phyloP scores from a whole-genome alignment of 2,113 vertebrate genomes.

The Amia ocellicauda region DNA sequence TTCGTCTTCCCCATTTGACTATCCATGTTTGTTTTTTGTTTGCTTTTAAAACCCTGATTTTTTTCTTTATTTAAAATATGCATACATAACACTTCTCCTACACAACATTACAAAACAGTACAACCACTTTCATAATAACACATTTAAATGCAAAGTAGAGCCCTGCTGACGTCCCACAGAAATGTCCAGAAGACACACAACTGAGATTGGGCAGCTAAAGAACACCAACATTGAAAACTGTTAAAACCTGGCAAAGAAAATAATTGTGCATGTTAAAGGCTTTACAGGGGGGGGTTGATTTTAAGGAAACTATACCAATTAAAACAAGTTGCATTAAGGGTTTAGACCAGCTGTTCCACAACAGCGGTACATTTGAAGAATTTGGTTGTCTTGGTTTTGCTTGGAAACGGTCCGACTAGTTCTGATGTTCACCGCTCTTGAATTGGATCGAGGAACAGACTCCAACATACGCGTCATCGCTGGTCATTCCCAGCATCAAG shows the following conservation, averaged over 20 bases:
- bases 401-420: too few relatives aligned
- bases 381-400: too few relatives aligned
- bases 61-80: conserved; percentile 74
- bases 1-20: background rate
- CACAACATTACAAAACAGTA: conserved; percentile 62
- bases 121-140: conserved; percentile 65
- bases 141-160: conserved; percentile 57
- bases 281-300: too few relatives aligned
- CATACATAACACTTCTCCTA: conserved; percentile 65
- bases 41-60: conserved; percentile 68
- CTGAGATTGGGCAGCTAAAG: background rate
- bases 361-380: too few relatives aligned
- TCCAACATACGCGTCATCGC: too few relatives aligned
- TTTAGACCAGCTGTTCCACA: too few relatives aligned
- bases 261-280: background rate
- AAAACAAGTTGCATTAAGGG: background rate
- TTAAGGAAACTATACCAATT: background rate
- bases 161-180: conserved; percentile 19
- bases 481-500: too few relatives aligned
- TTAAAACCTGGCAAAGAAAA: conserved; percentile 7
- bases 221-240: too few relatives aligned
- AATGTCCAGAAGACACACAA: background rate
- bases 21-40: conserved; percentile 21
- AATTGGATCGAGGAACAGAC: too few relatives aligned
- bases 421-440: too few relatives aligned